Evolutionary conservation across 2,113 vertebrate genomes (phyloP).

Genomic region (Catharus fuscescens): DNA sequence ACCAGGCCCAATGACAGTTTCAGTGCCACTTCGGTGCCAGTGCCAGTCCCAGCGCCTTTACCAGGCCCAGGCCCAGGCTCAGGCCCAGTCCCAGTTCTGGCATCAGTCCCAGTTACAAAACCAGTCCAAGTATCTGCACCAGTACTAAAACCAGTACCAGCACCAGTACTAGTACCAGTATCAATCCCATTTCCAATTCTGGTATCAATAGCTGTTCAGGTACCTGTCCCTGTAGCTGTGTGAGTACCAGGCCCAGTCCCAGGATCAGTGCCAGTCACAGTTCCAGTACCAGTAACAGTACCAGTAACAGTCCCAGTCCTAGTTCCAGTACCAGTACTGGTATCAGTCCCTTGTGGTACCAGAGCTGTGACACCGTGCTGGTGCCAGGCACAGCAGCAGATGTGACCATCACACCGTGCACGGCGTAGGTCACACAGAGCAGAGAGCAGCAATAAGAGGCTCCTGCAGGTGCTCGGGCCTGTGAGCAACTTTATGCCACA

Average conservation of each 20-base stretch:
- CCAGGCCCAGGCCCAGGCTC: neutral
- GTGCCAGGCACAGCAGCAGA: neutral
- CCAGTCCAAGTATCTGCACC: too few species aligned
- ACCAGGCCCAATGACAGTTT: neutral
- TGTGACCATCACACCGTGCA: rapidly evolving
- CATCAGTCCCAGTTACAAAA: too few species aligned
- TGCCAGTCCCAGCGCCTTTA: too few species aligned
- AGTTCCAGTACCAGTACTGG: neutral
- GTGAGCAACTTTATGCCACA: neutral
- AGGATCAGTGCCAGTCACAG: neutral
- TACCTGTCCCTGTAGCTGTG: too few species aligned
- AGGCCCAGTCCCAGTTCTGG: neutral
- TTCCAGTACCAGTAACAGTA: neutral
- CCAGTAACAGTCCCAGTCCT: neutral
- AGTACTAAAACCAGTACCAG: neutral
- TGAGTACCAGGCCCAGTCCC: neutral
- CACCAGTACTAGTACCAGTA: neutral
- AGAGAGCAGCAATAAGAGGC: neutral
- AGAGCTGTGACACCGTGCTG: rapidly evolving
- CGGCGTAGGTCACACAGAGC: rapidly evolving
- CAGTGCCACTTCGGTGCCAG: neutral
- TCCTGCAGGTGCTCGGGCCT: rapidly evolving
- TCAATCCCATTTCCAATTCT: too few species aligned
- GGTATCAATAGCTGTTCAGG: too few species aligned
- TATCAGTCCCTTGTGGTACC: neutral